Base-by-base conservation (phyloP, 2,888 invertebrate species). In the Parnassius smintheus region DNA sequence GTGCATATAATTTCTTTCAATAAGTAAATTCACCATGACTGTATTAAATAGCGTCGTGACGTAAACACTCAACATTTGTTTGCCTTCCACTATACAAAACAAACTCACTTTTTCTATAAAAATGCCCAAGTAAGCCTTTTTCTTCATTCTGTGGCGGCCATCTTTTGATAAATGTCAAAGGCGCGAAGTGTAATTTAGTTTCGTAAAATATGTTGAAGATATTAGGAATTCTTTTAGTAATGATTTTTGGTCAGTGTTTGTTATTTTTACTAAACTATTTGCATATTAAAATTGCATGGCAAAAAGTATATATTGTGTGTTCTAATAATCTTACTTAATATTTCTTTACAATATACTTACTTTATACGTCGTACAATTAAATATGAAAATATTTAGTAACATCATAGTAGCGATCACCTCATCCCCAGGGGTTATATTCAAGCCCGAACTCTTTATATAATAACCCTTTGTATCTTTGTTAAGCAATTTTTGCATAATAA, bases 31-130 rank as follows among this genome's bases (percentile, higher is more conserved):
- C 7, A 35, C 35, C 35, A 7, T 35, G 35, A 35, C 7, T 35
- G 35, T 35, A 35, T 35, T 35, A 35, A 46, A 46, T n/a, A 2
- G n/a, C 46, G 2, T n/a, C 25, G 35, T 13, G 25, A 25, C 10
- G 12, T 12, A 25, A 44, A 42, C 50, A 58, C 58, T 58, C n/a
- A 10, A 4, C 41, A 18, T 48, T 9, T 55, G 44, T 55, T 55
- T 46, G 22, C 18, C 10, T 4, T 11, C 51, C 51, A 48, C 42
- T 54, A 22, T 54, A 42, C 22, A 60, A 13, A 13, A 46, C n/a
- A 53, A 49, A 60, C 54, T 11, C 10, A 48, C 49, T 11, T 49
- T 42, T 49, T 53, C 22, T 60, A 60, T 60, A 60, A 60, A 55
- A 22, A 9, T 4, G 1, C 9, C 3, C 9, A 35, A 7, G 18